phyloP scores from a whole-genome alignment of 2,797 vertebrate genomes.

The Eospalax fontanierii region DNA sequence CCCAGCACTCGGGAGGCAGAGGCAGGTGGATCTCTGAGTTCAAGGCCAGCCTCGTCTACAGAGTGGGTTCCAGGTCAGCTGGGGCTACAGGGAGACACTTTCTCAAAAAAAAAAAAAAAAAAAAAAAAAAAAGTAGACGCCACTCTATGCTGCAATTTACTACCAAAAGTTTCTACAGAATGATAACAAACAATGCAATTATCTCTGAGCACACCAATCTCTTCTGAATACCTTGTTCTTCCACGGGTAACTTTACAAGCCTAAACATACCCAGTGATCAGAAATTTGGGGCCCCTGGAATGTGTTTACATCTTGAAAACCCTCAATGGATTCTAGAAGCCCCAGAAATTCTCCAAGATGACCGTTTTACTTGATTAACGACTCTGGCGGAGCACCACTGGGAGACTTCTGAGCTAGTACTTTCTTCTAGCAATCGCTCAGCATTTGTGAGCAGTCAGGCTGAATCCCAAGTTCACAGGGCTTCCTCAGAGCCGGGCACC shows the following conservation, averaged over 20 bases:
- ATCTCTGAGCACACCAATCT: neutral
- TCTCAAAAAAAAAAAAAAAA: too few relatives aligned
- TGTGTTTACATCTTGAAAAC: conserved; percentile 9
- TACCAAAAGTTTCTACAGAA: neutral
- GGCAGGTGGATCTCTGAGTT: too few relatives aligned
- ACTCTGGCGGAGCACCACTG: neutral
- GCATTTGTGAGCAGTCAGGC: neutral
- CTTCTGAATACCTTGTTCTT: neutral
- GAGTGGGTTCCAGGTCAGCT: too few relatives aligned
- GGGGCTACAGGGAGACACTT: too few relatives aligned
- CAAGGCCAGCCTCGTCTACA: too few relatives aligned
- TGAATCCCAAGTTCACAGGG: neutral
- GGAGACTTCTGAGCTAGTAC: neutral
- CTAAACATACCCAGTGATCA: neutral
- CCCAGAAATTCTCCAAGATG: neutral
- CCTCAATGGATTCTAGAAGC: neutral
- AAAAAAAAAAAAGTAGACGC: conserved; percentile 31
- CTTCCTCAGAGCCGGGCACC: neutral
- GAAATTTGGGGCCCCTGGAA: neutral
- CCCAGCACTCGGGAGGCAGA: too few relatives aligned
- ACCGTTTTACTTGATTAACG: neutral
- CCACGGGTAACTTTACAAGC: neutral
- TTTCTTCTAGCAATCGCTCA: conserved; percentile 21
- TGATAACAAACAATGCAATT: neutral
- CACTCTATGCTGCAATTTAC: conserved; percentile 23